Evolutionary conservation across 2,888 invertebrate species (phyloP), one percentile per base, ranked within the genome.

Genomic region (Noctuana brunneofusca): DNA sequence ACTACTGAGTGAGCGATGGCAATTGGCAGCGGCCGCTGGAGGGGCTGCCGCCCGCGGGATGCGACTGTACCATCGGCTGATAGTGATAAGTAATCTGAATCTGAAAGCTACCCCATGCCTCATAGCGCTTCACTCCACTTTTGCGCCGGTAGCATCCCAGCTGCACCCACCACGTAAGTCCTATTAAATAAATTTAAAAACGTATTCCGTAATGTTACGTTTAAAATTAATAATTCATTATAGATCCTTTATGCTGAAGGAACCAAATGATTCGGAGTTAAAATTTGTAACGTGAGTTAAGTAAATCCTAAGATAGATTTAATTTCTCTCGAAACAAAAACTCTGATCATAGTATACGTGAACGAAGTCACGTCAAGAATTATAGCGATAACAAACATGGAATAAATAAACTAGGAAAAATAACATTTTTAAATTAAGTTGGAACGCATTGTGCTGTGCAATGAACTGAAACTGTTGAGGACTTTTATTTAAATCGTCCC

Each of bases 31-130:
- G 58, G 65, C 32, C 64, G 64, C 63, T 69, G 70, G 72, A 71
- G 79, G 84, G 70, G 70, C 69, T 58, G 67, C 63, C 60, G 68
- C 50, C 66, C 58, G 50, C 54, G 62, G 64, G 62, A 58, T 60
- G 77, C 69, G 66, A 62, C 74, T 75, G 75, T 76, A 71, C 75
- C 80, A 78, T 81, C 82, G 77, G 75, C 80, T 83, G 78, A 76
- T 75, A 77, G 81, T 83, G 78, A 76, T 75, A 77, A 82, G 72
- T 69, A 66, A 69, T 75, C 79, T 79, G 74, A 66, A 69, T 75
- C 79, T 79, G 74, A 84, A 84, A 85, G 74, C 76, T 73, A 81
- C 84, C 83, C 83, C 76, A 76, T 72, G 71, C 74, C 71, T 70
- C 70, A 59, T 65, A 66, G 46, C 67, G 68, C 64, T 67, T 69